Conservation (phyloP, 92 coral and sea anemone genomes). For the Porites rus region DNA sequence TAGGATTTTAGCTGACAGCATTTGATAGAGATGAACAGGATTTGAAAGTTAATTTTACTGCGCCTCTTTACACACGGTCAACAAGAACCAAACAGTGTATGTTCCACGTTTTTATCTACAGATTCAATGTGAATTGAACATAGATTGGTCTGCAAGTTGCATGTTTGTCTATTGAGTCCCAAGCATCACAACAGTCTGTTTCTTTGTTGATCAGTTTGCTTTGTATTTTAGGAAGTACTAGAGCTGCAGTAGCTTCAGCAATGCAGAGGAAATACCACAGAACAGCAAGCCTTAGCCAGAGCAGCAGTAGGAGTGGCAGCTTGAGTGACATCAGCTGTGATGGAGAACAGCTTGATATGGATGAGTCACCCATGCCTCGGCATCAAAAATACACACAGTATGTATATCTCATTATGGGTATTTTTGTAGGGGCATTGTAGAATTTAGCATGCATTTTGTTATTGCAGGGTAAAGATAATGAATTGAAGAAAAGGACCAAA, state of each 20-base stretch:
- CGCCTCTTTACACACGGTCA: too few species aligned
- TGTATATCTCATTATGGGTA: neutral
- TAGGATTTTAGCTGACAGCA: neutral
- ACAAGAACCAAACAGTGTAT: too few species aligned
- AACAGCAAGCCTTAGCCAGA: slow-evolving; percentile 90
- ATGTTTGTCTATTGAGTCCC: too few species aligned
- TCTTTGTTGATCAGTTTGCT: neutral
- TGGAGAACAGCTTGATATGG: slow-evolving; percentile 84
- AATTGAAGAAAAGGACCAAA: too few species aligned
- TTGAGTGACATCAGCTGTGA: slow-evolving; percentile 91
- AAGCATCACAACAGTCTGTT: too few species aligned
- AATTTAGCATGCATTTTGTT: too few species aligned
- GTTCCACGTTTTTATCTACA: too few species aligned
- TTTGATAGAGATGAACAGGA: neutral
- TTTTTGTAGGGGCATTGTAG: too few species aligned
- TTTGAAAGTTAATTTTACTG: too few species aligned
- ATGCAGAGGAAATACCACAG: slow-evolving; percentile 87
- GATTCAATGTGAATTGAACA: too few species aligned
- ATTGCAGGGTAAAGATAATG: too few species aligned
- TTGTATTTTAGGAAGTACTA: slow-evolving; percentile 74
- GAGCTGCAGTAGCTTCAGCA: slow-evolving; percentile 95
- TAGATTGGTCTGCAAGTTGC: too few species aligned
- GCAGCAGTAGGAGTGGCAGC: slow-evolving; percentile 92
- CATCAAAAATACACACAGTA: slow-evolving; percentile 39
- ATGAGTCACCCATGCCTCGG: slow-evolving; percentile 75